Evolutionary conservation across 2,888 invertebrate genomes (phyloP).

Genomic region (Anoplius nigerrimus): DNA sequence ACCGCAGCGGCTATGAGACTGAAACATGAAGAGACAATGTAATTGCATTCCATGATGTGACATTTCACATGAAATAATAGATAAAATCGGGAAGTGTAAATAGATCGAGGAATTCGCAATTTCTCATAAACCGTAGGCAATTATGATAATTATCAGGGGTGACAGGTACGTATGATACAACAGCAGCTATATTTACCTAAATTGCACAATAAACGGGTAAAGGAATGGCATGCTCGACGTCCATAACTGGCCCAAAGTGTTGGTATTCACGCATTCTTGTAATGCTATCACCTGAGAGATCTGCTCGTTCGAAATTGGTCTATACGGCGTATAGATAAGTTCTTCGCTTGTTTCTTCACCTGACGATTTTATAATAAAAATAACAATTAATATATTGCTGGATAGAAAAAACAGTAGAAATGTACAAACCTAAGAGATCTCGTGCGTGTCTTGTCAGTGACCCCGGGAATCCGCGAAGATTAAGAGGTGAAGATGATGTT

Average conservation of each 20-base stretch:
- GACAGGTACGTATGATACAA: neutral
- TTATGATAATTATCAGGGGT: neutral
- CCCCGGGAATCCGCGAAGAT: conserved; percentile 74
- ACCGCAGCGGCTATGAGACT: conserved; percentile 78
- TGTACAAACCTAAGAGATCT: conserved; percentile 64
- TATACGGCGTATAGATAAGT: conserved; percentile 58
- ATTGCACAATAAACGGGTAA: conserved; percentile 78
- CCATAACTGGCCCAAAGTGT: conserved; percentile 77
- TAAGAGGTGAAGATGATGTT: conserved; percentile 71
- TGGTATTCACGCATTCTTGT: conserved; percentile 77
- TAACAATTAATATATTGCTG: too few relatives aligned
- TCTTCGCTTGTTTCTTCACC: neutral
- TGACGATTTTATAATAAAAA: neutral
- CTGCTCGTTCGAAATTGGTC: conserved; percentile 75
- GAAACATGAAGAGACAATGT: conserved; percentile 29
- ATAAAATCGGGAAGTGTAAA: neutral
- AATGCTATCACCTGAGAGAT: conserved; percentile 76
- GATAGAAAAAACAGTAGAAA: neutral
- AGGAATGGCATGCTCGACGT: conserved; percentile 77
- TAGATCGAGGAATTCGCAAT: neutral
- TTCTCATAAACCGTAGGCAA: neutral
- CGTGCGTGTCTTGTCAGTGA: conserved; percentile 68
- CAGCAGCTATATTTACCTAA: conserved; percentile 71
- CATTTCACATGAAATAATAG: neutral
- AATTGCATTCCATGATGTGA: neutral